Conservation (phyloP, 2,113 vertebrate species). For the Ceyx cyanopectus region DNA sequence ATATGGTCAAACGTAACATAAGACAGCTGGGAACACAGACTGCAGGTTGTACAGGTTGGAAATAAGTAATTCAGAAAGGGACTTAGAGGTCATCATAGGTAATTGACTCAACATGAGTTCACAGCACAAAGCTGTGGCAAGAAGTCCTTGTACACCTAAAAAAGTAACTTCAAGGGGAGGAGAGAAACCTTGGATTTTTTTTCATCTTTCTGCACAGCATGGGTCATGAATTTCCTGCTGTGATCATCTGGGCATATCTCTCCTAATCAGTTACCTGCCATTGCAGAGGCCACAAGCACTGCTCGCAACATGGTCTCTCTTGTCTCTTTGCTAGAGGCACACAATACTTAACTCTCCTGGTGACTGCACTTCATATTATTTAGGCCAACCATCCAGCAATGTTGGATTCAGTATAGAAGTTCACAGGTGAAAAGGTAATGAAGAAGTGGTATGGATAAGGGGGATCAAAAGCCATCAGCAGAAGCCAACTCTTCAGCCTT, state of each 20-base stretch:
- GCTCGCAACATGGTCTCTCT: background rate
- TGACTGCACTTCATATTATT: background rate
- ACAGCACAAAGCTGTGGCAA: background rate
- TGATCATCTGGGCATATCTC: background rate
- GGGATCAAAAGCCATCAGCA: background rate
- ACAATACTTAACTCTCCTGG: background rate
- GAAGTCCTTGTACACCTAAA: background rate
- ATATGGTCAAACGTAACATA: background rate
- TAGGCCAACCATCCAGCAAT: background rate
- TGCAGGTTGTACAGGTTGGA: background rate
- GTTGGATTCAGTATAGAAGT: background rate
- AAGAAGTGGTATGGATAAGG: background rate
- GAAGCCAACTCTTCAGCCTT: background rate
- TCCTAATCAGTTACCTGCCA: background rate
- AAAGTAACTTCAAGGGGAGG: background rate
- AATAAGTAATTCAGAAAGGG: slow-evolving; percentile 10
- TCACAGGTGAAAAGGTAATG: background rate
- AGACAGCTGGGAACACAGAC: background rate
- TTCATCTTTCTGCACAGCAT: background rate
- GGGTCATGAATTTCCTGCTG: slow-evolving; percentile 11
- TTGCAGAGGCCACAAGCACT: background rate
- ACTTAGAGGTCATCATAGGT: background rate
- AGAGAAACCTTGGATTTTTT: background rate
- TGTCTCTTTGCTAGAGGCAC: background rate
- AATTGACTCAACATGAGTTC: slow-evolving; percentile 22